These are phyloP conservation scores for Lithobius niger DNA, from an alignment of 1,140 invertebrate species.

Conservation along the genomic window DNA sequence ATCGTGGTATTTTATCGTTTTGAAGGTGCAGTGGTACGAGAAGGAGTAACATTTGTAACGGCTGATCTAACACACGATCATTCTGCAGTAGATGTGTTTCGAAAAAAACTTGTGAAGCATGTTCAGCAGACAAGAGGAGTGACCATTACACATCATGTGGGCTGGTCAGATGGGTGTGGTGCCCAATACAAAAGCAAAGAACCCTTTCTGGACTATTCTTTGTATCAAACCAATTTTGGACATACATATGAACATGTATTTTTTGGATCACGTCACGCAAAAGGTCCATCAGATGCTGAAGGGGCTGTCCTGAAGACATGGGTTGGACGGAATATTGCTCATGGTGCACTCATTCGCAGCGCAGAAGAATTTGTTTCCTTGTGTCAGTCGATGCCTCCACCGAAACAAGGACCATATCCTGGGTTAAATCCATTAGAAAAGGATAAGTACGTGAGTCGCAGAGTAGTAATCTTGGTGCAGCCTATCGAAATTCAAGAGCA, in stretches of 20 bases:
- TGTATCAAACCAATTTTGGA: neutral
- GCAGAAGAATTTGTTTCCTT: neutral
- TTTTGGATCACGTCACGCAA: neutral
- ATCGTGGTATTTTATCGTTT: neutral
- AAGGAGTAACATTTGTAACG: neutral
- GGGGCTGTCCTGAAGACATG: neutral
- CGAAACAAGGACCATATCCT: neutral
- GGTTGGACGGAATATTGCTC: too few relatives aligned
- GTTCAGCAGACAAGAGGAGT: too few relatives aligned
- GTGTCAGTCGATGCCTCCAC: neutral
- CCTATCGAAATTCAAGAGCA: neutral
- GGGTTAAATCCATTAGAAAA: neutral
- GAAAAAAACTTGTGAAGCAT: too few relatives aligned
- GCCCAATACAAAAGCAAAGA: neutral
- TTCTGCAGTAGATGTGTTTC: too few relatives aligned
- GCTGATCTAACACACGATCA: neutral
- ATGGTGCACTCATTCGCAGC: neutral
- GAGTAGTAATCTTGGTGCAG: neutral
- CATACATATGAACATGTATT: neutral
- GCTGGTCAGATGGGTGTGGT: neutral
- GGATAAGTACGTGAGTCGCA: neutral
- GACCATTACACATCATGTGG: neutral
- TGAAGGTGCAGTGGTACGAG: neutral
- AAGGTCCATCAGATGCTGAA: neutral
- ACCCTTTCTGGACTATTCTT: neutral